These are phyloP conservation scores for Drosophila emarginata DNA, from an alignment of 2,888 invertebrate genomes.

Conservation along the genomic window DNA sequence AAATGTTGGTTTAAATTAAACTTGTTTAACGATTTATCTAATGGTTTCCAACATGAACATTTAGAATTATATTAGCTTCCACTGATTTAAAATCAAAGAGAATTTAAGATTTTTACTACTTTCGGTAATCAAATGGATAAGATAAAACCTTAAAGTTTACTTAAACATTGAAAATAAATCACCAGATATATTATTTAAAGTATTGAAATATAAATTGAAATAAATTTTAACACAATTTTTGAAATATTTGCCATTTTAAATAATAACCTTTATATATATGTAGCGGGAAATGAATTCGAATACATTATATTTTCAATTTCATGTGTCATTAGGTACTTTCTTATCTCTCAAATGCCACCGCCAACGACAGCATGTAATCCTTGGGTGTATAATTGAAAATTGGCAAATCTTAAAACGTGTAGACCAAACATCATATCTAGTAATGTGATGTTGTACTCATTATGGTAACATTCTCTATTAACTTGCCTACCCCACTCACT, in stretches of 20 bases:
- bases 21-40: conserved; percentile 47
- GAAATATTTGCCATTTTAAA: neutral
- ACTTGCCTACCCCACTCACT: neutral
- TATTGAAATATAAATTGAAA: too few relatives aligned
- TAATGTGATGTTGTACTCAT: conserved; percentile 15
- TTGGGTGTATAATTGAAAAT: conserved; percentile 3
- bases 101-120: neutral
- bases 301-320: conserved; percentile 12
- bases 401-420: conserved; percentile 3
- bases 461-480: conserved; percentile 7
- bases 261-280: neutral
- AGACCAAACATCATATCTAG: conserved; percentile 6
- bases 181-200: too few relatives aligned
- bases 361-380: neutral
- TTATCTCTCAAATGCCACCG: conserved; percentile 3
- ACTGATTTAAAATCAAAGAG: neutral
- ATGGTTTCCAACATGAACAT: conserved; percentile 33
- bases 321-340: conserved; percentile 4
- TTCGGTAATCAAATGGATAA: neutral
- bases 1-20: conserved; percentile 32
- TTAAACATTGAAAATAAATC: too few relatives aligned
- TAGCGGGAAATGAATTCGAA: neutral
- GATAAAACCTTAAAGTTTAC: too few relatives aligned
- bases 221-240: too few relatives aligned
- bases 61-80: neutral